These are phyloP conservation scores for Barbus barbus DNA, from an alignment of 2,113 vertebrate genomes.

Conservation along the genomic window DNA sequence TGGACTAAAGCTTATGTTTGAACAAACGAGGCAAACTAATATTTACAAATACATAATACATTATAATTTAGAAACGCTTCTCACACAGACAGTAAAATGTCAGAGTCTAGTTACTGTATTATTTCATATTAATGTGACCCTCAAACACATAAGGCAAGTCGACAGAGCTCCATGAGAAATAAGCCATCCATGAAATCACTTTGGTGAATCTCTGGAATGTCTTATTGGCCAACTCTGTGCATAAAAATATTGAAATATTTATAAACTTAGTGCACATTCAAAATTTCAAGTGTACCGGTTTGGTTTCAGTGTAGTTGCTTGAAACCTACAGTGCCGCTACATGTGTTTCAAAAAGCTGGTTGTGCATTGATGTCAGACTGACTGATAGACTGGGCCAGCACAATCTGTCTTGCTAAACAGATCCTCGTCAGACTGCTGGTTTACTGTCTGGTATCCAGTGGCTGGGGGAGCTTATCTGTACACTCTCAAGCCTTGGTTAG, in stretches of 20 bases:
- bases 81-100: slow-evolving; percentile 53
- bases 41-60: slow-evolving; percentile 73
- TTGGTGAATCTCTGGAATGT: slow-evolving; percentile 76
- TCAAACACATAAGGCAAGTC: slow-evolving; percentile 54
- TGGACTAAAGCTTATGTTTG: slow-evolving; percentile 57
- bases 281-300: slow-evolving; percentile 48
- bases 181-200: slow-evolving; percentile 45
- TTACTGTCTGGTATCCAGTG: slow-evolving; percentile 4
- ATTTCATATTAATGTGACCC: slow-evolving; percentile 48
- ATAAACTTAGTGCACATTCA: slow-evolving; percentile 42
- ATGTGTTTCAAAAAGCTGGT: background rate
- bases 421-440: background rate
- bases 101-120: slow-evolving; percentile 54
- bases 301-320: slow-evolving; percentile 47
- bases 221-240: slow-evolving; percentile 63
- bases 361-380: slow-evolving; percentile 29
- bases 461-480: background rate
- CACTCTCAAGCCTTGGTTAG: background rate
- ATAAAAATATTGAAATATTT: slow-evolving; percentile 30
- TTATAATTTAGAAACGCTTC: slow-evolving; percentile 68
- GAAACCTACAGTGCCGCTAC: background rate
- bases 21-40: slow-evolving; percentile 73
- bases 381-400: slow-evolving; percentile 8
- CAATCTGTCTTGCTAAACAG: slow-evolving; percentile 19
- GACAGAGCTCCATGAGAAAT: slow-evolving; percentile 42